Evolutionary conservation across 2,888 invertebrate genomes (phyloP), one percentile per base, ranked within the genome.

Genomic region (Platycheirus albimanus): DNA sequence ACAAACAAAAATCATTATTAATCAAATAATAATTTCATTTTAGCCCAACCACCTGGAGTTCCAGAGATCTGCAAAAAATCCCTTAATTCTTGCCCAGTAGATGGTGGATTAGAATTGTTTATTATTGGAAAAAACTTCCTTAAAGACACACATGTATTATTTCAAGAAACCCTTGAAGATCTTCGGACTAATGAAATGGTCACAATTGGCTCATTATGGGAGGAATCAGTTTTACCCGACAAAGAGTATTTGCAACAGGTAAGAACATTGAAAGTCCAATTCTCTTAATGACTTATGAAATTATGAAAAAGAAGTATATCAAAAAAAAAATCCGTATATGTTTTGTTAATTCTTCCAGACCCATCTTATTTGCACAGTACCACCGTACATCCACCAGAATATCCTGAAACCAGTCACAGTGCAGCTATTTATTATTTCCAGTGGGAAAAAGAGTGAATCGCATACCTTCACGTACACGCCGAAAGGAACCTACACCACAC

Each of bases 31-130:
- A 13, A 7, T 13, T 38, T 15, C 8, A 66, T 30, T n/a, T 89
- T 89, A 97, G 97, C 97, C 36, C 97, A 97, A 92, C 97, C 97
- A 11, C 97, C 97, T 1, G 97, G 97, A 70, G 94, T 97, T 63
- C 97, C 97, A 11, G 97, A 97, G 92, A 97, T 97, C 84, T 96
- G 96, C 88, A 96, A 97, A 89, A 97, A 97, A 90, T 97, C 97
- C 0, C 90, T 97, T 8, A 94, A 94, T 24, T 95, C 96, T 20
- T 95, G 95, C 88, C 95, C 95, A 6, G 95, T 95, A 3, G 93
- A 93, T 61, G 97, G 97, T 6, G 97, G 97, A 0, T 90, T 95
- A 77, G 97, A 97, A 90, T 92, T 97, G 61, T 97, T 97, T 90
- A 94, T 97, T 47, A 93, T 97, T 79, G 97, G 97, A 36, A 97